These are phyloP conservation scores for Drosophila persimilis DNA, from an alignment of 1,140 invertebrate species.

Conservation along the genomic window DNA sequence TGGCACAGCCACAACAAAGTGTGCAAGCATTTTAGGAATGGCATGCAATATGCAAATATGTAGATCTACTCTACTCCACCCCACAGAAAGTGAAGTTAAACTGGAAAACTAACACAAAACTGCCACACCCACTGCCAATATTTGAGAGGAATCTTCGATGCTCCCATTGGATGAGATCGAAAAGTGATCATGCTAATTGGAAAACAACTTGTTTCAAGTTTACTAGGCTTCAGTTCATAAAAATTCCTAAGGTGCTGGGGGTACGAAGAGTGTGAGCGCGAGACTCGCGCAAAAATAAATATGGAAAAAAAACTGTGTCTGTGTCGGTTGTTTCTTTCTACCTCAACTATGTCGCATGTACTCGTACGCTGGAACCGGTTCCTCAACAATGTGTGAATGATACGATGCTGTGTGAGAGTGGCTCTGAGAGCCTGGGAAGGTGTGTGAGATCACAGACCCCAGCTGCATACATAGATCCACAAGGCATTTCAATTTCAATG, in stretches of 20 bases:
- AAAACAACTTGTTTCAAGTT: slow-evolving; percentile 52
- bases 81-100: slow-evolving; percentile 58
- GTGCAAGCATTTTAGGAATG: slow-evolving; percentile 12
- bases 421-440: not conserved
- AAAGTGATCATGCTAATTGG: slow-evolving; percentile 35
- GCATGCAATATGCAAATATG: slow-evolving; percentile 30
- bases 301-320: slow-evolving; percentile 31
- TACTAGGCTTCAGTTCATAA: slow-evolving; percentile 34
- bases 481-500: slow-evolving; percentile 55
- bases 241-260: slow-evolving; percentile 53
- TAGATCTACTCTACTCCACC: slow-evolving; percentile 11
- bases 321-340: slow-evolving; percentile 28
- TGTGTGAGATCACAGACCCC: slow-evolving; percentile 4
- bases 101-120: slow-evolving; percentile 6
- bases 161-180: slow-evolving; percentile 14
- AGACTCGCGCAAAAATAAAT: slow-evolving; percentile 17
- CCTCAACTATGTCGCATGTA: slow-evolving; percentile 64
- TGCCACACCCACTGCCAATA: slow-evolving; percentile 35
- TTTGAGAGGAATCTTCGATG: slow-evolving; percentile 15
- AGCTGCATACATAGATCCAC: slow-evolving; percentile 9
- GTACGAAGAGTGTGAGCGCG: slow-evolving; percentile 32
- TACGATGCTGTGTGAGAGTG: slow-evolving; percentile 59
- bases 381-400: slow-evolving; percentile 39
- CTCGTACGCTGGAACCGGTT: slow-evolving; percentile 59
- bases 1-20: not conserved